These are phyloP conservation scores for Vicugna pacos DNA, from an alignment of 2,113 vertebrate genomes.

Conservation along the genomic window DNA sequence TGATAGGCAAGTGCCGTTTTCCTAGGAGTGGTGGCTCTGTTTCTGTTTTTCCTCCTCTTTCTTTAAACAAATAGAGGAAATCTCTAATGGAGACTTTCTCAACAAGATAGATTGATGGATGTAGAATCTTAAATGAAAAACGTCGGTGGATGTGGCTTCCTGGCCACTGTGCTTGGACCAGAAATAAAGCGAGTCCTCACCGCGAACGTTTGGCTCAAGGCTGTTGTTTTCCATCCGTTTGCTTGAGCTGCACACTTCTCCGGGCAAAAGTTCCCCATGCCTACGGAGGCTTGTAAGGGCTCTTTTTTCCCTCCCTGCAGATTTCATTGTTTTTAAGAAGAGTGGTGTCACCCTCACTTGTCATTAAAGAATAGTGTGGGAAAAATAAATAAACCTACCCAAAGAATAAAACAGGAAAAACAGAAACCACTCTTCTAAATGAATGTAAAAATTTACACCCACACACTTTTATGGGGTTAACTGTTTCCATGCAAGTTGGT, in stretches of 20 bases:
- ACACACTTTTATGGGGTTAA: neutral
- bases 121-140: slow-evolving; percentile 69
- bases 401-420: slow-evolving; percentile 52
- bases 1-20: neutral
- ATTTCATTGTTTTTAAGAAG: slow-evolving; percentile 64
- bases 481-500: slow-evolving; percentile 47
- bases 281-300: neutral
- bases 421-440: neutral
- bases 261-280: neutral
- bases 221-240: neutral
- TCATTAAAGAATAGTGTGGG: slow-evolving; percentile 41
- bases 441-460: neutral
- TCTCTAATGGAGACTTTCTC: slow-evolving; percentile 48
- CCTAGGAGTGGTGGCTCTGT: neutral
- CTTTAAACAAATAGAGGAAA: slow-evolving; percentile 53
- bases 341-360: neutral
- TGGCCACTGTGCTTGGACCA: slow-evolving; percentile 61
- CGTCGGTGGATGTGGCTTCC: slow-evolving; percentile 41
- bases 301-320: neutral
- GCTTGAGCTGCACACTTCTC: neutral
- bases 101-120: slow-evolving; percentile 1
- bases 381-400: slow-evolving; percentile 56
- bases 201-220: neutral
- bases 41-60: slow-evolving; percentile 57
- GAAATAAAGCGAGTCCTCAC: slow-evolving; percentile 63